phyloP scores from a whole-genome alignment of 1,140 invertebrate species.

The Sminthurinus signatus region DNA sequence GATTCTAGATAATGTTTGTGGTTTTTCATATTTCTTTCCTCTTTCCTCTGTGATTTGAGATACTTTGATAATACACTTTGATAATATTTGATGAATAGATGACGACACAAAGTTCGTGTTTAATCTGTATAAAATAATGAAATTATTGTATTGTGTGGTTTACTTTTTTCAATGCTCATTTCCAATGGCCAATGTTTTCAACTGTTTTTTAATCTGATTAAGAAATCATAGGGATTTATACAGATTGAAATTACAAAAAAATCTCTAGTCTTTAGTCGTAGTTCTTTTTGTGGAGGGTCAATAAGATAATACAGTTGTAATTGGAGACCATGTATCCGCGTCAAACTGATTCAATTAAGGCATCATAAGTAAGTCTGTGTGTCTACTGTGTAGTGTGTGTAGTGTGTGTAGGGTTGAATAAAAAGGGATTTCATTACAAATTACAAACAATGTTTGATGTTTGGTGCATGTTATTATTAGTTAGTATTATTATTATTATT shows the following conservation, averaged over 20 bases:
- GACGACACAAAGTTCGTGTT: not conserved
- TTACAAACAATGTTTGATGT: no score
- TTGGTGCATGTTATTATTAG: no score
- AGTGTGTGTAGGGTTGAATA: not conserved
- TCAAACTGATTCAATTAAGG: not conserved
- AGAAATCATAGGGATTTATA: not conserved
- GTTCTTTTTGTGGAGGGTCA: not conserved
- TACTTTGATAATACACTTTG: not conserved
- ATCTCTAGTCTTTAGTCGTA: no score
- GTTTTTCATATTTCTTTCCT: not conserved
- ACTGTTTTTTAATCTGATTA: constrained; percentile 7
- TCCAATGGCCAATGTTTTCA: no score
- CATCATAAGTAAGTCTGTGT: no score
- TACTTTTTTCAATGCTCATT: not conserved
- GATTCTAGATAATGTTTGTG: not conserved
- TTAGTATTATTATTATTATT: no score
- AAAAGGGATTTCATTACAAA: constrained; percentile 5
- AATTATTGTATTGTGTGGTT: not conserved
- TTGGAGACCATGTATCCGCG: not conserved
- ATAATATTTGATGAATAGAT: not conserved
- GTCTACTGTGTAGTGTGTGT: no score
- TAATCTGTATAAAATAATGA: not conserved
- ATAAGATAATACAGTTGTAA: not conserved
- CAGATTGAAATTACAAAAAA: no score
- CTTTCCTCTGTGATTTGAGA: not conserved